These are phyloP conservation scores for Onychostoma macrolepis DNA, from an alignment of 2,113 vertebrate species.

Conservation along the genomic window DNA sequence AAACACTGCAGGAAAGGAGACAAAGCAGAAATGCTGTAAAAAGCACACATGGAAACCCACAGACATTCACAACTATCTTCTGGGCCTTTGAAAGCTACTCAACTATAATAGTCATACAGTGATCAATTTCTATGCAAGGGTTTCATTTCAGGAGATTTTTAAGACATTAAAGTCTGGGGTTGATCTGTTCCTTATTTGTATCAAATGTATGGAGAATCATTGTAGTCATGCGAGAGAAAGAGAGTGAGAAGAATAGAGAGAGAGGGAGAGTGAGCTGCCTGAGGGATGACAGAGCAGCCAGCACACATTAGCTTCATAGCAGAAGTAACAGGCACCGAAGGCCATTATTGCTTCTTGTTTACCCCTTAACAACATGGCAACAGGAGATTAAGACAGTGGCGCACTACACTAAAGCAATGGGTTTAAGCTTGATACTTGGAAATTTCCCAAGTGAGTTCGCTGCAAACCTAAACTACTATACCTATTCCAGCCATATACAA, in stretches of 20 bases:
- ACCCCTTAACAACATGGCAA: conserved; percentile 21
- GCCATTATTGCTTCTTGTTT: conserved; percentile 34
- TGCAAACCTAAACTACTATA: not conserved
- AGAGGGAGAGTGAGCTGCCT: conserved; percentile 27
- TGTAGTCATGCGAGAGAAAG: not conserved
- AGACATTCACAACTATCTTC: not conserved
- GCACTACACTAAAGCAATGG: conserved; percentile 4
- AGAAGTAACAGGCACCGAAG: conserved; percentile 29
- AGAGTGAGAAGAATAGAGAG: not conserved
- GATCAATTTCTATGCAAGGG: not conserved
- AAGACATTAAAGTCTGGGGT: not conserved
- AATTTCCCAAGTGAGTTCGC: conserved; percentile 16
- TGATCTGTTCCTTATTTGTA: not conserved
- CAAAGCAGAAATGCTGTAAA: conserved; percentile 16
- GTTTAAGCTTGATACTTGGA: not conserved
- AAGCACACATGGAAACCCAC: not conserved
- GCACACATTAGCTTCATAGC: conserved; percentile 41
- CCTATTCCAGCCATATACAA: not conserved
- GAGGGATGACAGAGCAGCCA: conserved; percentile 45
- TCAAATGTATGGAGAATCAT: conserved; percentile 5
- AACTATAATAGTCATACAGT: not conserved
- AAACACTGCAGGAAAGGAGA: conserved; percentile 4
- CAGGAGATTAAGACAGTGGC: conserved; percentile 35
- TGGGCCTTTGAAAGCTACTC: not conserved
- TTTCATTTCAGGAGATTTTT: not conserved